These are phyloP conservation scores for Troides helena DNA, from an alignment of 2,888 invertebrate species.

Conservation along the genomic window DNA sequence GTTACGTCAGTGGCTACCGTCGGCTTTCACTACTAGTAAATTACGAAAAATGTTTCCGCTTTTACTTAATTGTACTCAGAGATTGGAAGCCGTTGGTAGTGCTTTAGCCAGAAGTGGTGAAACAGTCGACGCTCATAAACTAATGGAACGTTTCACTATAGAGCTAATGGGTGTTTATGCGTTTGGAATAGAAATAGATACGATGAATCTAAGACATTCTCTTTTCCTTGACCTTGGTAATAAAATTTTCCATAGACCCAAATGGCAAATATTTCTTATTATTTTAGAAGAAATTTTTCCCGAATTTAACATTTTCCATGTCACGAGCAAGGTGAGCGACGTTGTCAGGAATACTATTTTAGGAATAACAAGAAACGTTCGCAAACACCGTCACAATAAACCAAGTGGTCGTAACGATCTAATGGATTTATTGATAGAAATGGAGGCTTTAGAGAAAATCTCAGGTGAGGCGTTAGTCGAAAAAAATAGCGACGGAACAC, in stretches of 20 bases:
- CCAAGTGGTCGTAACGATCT: slow-evolving; percentile 35
- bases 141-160: slow-evolving; percentile 57
- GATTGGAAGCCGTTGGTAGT: slow-evolving; percentile 41
- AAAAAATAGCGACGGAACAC: slow-evolving; percentile 45
- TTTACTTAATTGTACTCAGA: slow-evolving; percentile 57
- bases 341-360: neutral
- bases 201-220: slow-evolving; percentile 49
- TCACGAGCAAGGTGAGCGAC: neutral
- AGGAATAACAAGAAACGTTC: neutral
- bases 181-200: slow-evolving; percentile 52
- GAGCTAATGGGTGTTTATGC: slow-evolving; percentile 59
- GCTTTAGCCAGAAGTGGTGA: slow-evolving; percentile 34
- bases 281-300: neutral
- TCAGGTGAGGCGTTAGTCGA: slow-evolving; percentile 52
- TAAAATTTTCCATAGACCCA: slow-evolving; percentile 35
- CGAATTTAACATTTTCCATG: neutral
- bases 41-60: slow-evolving; percentile 65
- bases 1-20: slow-evolving; percentile 57
- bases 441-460: slow-evolving; percentile 49
- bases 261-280: neutral
- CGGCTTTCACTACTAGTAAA: slow-evolving; percentile 62
- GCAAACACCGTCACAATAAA: neutral
- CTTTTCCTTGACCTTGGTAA: slow-evolving; percentile 44
- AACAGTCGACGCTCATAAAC: slow-evolving; percentile 45
- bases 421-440: slow-evolving; percentile 54